Conservation (phyloP, 30 jellyfish, hydroid and myxozoan species). For the Aurelia aurita region DNA sequence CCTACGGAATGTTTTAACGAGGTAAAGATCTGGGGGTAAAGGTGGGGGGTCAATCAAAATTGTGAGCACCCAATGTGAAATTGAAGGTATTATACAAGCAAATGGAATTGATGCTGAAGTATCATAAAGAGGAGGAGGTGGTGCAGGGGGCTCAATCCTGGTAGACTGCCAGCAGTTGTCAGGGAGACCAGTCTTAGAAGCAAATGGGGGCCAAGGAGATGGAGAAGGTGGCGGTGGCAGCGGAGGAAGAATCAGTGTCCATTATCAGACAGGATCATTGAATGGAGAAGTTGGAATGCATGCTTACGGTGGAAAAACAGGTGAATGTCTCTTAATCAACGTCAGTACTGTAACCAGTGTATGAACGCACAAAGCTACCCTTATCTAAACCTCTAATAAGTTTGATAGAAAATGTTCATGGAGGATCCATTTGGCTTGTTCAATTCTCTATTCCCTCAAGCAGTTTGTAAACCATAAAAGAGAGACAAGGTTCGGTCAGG, state of each 20-base stretch:
- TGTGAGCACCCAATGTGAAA: too few species aligned
- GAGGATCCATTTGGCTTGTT: too few species aligned
- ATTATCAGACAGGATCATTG: slow-evolving; percentile 8
- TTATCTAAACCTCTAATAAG: too few species aligned
- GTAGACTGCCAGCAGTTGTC: slow-evolving; percentile 24
- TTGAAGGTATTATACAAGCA: slow-evolving; percentile 42
- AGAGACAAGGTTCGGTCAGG: too few species aligned
- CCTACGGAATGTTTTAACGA: too few species aligned
- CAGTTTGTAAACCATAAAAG: too few species aligned
- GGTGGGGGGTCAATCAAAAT: too few species aligned
- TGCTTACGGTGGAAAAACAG: slow-evolving; percentile 58
- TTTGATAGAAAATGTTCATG: too few species aligned
- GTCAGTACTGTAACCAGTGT: too few species aligned
- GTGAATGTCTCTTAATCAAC: background rate
- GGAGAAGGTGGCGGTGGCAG: slow-evolving; percentile 70
- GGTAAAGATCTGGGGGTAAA: too few species aligned
- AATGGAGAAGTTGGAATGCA: slow-evolving; percentile 12
- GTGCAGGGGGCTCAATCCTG: slow-evolving; percentile 53
- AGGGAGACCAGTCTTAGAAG: slow-evolving; percentile 43
- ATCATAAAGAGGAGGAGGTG: slow-evolving; percentile 31
- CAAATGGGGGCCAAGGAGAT: slow-evolving; percentile 58
- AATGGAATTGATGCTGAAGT: slow-evolving; percentile 37
- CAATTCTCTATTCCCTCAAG: too few species aligned
- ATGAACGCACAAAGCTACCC: too few species aligned
- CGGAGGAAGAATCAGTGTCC: slow-evolving; percentile 48